Base-by-base conservation (phyloP, 2,797 vertebrate genomes). In the Lutra lutra region DNA sequence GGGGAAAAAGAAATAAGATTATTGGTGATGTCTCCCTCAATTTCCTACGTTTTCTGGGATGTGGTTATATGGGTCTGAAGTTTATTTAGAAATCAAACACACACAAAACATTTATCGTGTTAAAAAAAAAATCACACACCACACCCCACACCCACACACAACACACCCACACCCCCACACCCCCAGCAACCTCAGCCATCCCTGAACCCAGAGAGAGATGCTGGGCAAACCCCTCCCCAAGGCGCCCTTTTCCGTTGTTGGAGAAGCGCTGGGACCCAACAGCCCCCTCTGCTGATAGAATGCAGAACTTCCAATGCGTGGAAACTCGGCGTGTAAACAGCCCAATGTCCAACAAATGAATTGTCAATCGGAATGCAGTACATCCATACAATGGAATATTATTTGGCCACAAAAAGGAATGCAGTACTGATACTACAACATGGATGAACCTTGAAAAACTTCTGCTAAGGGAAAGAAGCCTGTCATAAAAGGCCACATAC, bases 211-310 rank as follows among this genome's bases (percentile, higher is more conserved):
- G n/a, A 62, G 4, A 11, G 38, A 4, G 21, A 9, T 51, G 72
- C 32, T 0, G 0, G 0, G 20, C 21, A 68, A 27, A 66, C 4
- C 11, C n/a, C 60, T 40, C 29, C 17, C 18, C 8, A 58, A 85
- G 12, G 6, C 23, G 78, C 20, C 4, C 9, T 4, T 9, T 68
- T 29, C 35, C 43, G 84, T 48, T 56, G 38, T 70, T 6, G 11
- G 51, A 54, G 27, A 12, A 48, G 62, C 9, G 0, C 51, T 56
- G 17, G 56, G 38, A 21, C 54, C 9, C n/a, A 43, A 77, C 7
- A 46, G 38, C 48, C 7, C 40, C 56, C 32, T 95, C 79, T 95
- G 56, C 79, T 75, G 62, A 60, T 0, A 88, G 54, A 85, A 79
- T 0, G 4, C 25, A 88, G 70, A 88, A 54, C 35, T 88, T 62